Percentiles rank a stretch among this genome's conserved stretches.
Conservation (phyloP, 2,888 invertebrate species). For the Apodemia mormo region DNA sequence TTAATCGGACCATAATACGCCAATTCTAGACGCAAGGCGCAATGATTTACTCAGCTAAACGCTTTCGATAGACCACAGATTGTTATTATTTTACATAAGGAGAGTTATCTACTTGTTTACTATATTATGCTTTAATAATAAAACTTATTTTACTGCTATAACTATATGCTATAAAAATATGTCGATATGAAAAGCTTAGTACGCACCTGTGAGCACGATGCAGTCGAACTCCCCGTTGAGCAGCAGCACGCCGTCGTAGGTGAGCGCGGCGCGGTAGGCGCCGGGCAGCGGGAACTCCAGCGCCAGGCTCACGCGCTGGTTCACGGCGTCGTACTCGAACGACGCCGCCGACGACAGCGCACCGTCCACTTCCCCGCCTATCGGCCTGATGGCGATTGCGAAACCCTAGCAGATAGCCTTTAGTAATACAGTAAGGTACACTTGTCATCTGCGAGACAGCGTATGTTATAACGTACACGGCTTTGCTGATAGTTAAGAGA, state of each 20-base stretch:
- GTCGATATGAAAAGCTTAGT: too few relatives aligned
- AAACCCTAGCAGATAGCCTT: conserved; percentile 77
- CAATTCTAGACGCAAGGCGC: too few relatives aligned
- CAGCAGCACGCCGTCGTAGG: conserved; percentile 87
- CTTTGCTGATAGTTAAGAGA: too few relatives aligned
- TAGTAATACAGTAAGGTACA: background rate
- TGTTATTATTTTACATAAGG: too few relatives aligned
- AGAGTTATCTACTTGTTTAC: too few relatives aligned
- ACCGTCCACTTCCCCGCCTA: conserved; percentile 82
- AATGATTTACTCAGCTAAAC: too few relatives aligned
- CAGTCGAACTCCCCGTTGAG: conserved; percentile 96
- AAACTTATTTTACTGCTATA: too few relatives aligned
- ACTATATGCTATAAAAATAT: too few relatives aligned
- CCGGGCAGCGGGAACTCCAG: conserved; percentile 90
- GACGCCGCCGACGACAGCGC: conserved; percentile 74
- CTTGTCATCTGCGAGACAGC: background rate
- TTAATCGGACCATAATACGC: too few relatives aligned
- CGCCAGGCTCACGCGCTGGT: conserved; percentile 88
- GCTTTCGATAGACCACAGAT: too few relatives aligned
- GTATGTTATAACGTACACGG: conserved; percentile 25
- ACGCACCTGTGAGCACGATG: conserved; percentile 92
- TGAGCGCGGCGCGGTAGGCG: conserved; percentile 90
- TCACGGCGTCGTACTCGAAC: conserved; percentile 89
- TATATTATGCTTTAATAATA: too few relatives aligned
- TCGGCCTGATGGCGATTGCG: conserved; percentile 80